Percentiles rank a stretch among this genome's conserved stretches.
Evolutionary conservation across 2,797 vertebrate species (phyloP).

Genomic region (Platyrinchus mystaceus): DNA sequence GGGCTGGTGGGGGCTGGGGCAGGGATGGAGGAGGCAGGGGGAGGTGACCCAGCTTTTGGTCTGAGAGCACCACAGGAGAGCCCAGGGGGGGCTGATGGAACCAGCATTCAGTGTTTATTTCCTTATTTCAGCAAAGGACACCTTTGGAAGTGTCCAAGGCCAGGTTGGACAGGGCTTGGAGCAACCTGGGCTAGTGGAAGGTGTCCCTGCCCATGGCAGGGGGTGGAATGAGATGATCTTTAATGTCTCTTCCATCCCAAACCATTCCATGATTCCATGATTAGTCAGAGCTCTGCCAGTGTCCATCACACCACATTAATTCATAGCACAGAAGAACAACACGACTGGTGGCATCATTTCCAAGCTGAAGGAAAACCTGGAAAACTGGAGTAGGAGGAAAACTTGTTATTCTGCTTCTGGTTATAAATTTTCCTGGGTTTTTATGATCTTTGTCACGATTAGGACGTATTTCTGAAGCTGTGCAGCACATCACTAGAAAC

Average conservation of each 20-base stretch:
- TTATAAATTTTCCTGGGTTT: neutral
- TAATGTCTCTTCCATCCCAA: neutral
- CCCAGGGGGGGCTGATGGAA: neutral
- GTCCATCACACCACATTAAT: too few relatives aligned
- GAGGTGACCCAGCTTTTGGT: neutral
- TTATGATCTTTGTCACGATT: neutral
- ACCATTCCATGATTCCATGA: neutral
- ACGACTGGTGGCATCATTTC: too few relatives aligned
- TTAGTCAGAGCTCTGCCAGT: too few relatives aligned
- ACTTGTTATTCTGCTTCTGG: too few relatives aligned
- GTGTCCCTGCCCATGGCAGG: neutral
- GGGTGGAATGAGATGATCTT: accelerated
- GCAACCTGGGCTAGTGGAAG: accelerated
- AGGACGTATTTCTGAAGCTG: neutral
- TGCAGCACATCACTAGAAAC: neutral
- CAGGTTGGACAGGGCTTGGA: neutral
- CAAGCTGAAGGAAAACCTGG: too few relatives aligned
- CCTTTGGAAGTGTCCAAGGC: neutral
- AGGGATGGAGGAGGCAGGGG: neutral
- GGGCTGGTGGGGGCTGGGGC: neutral
- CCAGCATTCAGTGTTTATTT: neutral
- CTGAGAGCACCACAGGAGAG: neutral
- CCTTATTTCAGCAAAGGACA: neutral
- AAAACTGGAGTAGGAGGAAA: too few relatives aligned
- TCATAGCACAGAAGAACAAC: too few relatives aligned